A percentile compares a stretch with the other conserved stretches of the same genome.
phyloP scores from a whole-genome alignment of 2,888 invertebrate species.

The Catotricha subobsoleta region DNA sequence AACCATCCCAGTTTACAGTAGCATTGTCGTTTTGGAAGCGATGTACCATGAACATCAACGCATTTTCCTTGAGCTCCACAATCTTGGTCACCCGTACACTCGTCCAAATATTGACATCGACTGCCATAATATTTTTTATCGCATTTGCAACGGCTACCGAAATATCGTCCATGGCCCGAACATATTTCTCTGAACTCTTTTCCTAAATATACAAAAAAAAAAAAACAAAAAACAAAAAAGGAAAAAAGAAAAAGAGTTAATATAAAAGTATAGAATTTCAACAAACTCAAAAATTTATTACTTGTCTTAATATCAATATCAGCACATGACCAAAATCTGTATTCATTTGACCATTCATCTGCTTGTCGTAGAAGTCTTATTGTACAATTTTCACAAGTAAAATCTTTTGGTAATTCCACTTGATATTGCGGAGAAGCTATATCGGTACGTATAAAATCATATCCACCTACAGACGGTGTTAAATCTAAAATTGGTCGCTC shows the following conservation, averaged over 20 bases:
- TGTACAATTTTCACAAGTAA: conserved; percentile 77
- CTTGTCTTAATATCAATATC: conserved; percentile 63
- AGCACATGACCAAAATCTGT: conserved; percentile 89
- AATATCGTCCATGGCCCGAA: conserved; percentile 65
- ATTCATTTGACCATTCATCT: conserved; percentile 69
- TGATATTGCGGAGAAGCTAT: conserved; percentile 69
- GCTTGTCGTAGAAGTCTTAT: conserved; percentile 78
- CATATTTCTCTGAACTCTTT: conserved; percentile 59
- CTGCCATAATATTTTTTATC: conserved; percentile 63
- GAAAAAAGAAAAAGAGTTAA: neutral
- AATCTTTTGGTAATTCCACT: conserved; percentile 62
- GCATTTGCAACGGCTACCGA: conserved; percentile 63
- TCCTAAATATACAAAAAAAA: conserved; percentile 22
- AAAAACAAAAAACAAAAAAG: conserved; percentile 4
- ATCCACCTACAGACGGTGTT: conserved; percentile 61
- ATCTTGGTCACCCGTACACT: conserved; percentile 68
- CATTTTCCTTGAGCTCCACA: conserved; percentile 79
- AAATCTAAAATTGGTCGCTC: conserved; percentile 70
- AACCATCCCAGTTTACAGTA: conserved; percentile 83
- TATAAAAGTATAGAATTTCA: neutral
- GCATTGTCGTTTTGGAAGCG: conserved; percentile 66
- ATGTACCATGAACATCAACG: conserved; percentile 59
- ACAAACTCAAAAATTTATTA: too few species aligned
- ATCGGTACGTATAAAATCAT: conserved; percentile 66
- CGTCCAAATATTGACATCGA: conserved; percentile 75